phyloP scores from a whole-genome alignment of 2,888 invertebrate genomes.

The Caenorhabditis macrosperma region DNA sequence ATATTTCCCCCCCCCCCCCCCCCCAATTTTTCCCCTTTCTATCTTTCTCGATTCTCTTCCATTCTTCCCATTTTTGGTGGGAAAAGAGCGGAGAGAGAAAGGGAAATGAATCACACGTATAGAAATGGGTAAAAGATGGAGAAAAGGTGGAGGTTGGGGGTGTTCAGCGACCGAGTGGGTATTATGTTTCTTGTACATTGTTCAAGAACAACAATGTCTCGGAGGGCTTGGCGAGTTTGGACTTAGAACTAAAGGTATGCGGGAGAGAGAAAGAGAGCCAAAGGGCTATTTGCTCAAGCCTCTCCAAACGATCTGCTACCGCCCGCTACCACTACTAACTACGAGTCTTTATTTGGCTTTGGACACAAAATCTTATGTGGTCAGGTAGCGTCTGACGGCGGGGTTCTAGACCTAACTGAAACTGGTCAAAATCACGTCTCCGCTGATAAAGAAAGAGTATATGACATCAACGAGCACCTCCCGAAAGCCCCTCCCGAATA shows the following conservation, averaged over 20 bases:
- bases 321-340: slow-evolving; percentile 37
- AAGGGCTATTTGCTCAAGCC: slow-evolving; percentile 40
- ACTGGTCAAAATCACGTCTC: too few species aligned
- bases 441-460: too few species aligned
- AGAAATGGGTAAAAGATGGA: too few species aligned
- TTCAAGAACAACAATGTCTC: slow-evolving; percentile 23
- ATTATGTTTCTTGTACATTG: slow-evolving; percentile 55
- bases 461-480: too few species aligned
- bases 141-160: not conserved
- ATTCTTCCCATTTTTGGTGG: not conserved
- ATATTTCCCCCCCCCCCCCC: too few species aligned
- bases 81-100: not conserved
- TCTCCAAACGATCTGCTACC: slow-evolving; percentile 50
- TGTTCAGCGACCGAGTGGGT: slow-evolving; percentile 15
- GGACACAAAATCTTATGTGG: slow-evolving; percentile 38
- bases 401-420: too few species aligned
- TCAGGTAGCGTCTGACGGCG: not conserved
- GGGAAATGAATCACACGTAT: slow-evolving; percentile 3
- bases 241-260: slow-evolving; percentile 44
- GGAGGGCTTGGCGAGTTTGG: slow-evolving; percentile 1
- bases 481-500: too few species aligned
- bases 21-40: not conserved
- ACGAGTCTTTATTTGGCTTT: slow-evolving; percentile 36
- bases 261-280: slow-evolving; percentile 15
- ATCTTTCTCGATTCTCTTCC: too few species aligned